Percentiles rank a stretch among this genome's conserved stretches.
Conservation (phyloP, 2,888 invertebrate species). For the Tridacna crocea region DNA sequence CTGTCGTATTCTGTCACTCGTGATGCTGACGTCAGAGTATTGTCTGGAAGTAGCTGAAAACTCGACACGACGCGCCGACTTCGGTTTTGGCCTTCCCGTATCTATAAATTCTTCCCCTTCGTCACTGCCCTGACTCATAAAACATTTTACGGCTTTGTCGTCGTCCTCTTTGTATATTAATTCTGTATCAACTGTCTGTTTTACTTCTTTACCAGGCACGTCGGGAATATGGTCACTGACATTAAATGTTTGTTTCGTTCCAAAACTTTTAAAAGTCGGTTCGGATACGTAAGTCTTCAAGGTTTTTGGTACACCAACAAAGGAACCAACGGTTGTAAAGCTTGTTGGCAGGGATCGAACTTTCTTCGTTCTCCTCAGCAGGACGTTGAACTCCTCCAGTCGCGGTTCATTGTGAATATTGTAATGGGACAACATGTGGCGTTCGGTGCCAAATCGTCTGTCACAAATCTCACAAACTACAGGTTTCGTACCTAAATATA, state of each 20-base stretch:
- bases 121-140: background rate
- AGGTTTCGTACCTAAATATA: constrained; percentile 48
- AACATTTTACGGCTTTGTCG: background rate
- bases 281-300: constrained; percentile 30
- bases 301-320: constrained; percentile 31
- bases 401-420: constrained; percentile 46
- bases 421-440: constrained; percentile 54
- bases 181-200: background rate
- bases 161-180: background rate
- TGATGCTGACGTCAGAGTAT: constrained; percentile 1
- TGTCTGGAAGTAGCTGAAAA: constrained; percentile 18
- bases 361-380: constrained; percentile 33
- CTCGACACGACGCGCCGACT: constrained; percentile 20
- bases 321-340: constrained; percentile 39
- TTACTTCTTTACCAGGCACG: background rate
- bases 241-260: constrained; percentile 45
- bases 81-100: constrained; percentile 7
- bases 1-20: constrained; percentile 15
- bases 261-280: constrained; percentile 28
- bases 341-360: constrained; percentile 22
- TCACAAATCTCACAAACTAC: constrained; percentile 49
- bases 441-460: constrained; percentile 32
- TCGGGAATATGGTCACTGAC: constrained; percentile 14
- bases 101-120: background rate
- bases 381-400: constrained; percentile 46